Conservation (phyloP, 2,888 invertebrate genomes). For the Leptinotarsa haldemani region DNA sequence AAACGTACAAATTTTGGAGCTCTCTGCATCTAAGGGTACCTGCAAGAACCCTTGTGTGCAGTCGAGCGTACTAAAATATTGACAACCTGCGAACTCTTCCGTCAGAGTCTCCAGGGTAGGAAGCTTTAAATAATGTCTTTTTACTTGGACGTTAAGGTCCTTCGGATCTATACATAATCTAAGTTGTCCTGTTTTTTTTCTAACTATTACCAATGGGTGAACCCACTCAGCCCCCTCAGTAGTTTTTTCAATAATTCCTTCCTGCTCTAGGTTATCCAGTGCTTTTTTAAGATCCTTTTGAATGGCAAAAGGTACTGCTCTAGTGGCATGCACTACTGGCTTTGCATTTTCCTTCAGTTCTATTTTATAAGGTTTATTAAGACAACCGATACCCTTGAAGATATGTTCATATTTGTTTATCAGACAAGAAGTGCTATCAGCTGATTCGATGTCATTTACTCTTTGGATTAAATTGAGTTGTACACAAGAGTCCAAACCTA, state of each 20-base stretch:
- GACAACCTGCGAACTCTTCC: slow-evolving; percentile 7
- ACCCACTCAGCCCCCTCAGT: slow-evolving; percentile 22
- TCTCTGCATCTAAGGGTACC: slow-evolving; percentile 20
- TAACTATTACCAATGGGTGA: slow-evolving; percentile 9
- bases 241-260: slow-evolving; percentile 22
- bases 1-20: slow-evolving; percentile 18
- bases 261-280: slow-evolving; percentile 10
- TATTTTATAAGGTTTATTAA: neutral
- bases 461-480: neutral
- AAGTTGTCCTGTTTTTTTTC: slow-evolving; percentile 2
- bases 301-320: neutral
- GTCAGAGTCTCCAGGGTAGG: slow-evolving; percentile 27
- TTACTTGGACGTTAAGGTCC: slow-evolving; percentile 20
- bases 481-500: neutral
- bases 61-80: slow-evolving; percentile 25
- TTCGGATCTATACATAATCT: slow-evolving; percentile 17
- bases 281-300: slow-evolving; percentile 1
- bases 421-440: neutral
- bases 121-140: slow-evolving; percentile 21
- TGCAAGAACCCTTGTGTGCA: slow-evolving; percentile 23
- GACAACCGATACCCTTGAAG: slow-evolving; percentile 13
- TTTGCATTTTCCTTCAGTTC: slow-evolving; percentile 16
- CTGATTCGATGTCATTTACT: neutral
- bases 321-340: slow-evolving; percentile 10
- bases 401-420: slow-evolving; percentile 2